Evolutionary conservation across 1,140 invertebrate species (phyloP).

Genomic region (Agraylea sexmaculata): DNA sequence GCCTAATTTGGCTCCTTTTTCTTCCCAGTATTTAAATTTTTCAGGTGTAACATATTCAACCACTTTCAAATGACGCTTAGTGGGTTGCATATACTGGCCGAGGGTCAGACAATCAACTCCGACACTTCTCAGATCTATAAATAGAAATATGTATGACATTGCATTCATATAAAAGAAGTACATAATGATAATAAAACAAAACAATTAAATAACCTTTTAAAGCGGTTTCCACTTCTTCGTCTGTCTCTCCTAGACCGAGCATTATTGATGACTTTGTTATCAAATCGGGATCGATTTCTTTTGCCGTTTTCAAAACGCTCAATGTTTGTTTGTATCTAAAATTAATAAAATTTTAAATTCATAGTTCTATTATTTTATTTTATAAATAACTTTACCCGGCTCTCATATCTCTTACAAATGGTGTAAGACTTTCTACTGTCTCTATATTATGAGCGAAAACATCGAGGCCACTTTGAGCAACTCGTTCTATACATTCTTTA

Average conservation of each 20-base stretch:
- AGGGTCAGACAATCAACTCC: constrained; percentile 93
- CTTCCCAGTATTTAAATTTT: constrained; percentile 88
- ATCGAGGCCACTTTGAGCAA: constrained; percentile 77
- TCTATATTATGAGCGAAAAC: constrained; percentile 97
- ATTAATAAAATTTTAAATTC: constrained; percentile 11
- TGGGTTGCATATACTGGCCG: constrained; percentile 99
- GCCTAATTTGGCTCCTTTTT: constrained; percentile 72
- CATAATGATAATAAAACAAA: constrained; percentile 1
- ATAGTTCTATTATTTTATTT: constrained; percentile 1
- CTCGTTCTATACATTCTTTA: constrained; percentile 56
- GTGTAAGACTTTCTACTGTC: constrained; percentile 80
- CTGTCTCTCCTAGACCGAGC: constrained; percentile 93
- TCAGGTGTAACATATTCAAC: constrained; percentile 95
- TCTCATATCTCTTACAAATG: constrained; percentile 84
- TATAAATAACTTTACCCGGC: constrained; percentile 42
- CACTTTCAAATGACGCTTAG: constrained; percentile 90
- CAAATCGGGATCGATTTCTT: constrained; percentile 63
- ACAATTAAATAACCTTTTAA: constrained; percentile 49
- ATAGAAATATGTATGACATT: background rate
- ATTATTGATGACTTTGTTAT: constrained; percentile 98
- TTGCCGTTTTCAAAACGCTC: constrained; percentile 68
- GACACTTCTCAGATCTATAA: constrained; percentile 56
- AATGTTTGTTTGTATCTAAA: constrained; percentile 62
- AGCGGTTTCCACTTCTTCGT: constrained; percentile 78
- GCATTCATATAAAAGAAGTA: background rate